Conservation (phyloP, 2,888 invertebrate species). For the Operophtera brumata region DNA sequence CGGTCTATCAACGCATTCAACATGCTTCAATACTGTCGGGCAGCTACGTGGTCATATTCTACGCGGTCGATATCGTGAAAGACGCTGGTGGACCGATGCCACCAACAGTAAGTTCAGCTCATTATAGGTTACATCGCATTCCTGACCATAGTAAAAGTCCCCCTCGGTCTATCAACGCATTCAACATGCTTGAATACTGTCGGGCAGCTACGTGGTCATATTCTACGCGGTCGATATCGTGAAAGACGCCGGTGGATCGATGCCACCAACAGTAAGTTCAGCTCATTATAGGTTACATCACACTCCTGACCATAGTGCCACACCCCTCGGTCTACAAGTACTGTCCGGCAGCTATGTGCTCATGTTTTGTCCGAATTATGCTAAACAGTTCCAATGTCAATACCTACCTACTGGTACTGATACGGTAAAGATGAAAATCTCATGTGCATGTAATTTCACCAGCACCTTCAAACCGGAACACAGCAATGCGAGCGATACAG, state of each 20-base stretch:
- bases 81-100: constrained; percentile 76
- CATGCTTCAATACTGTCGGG: constrained; percentile 49
- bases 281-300: too few species aligned
- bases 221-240: constrained; percentile 90
- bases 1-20: neutral
- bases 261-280: constrained; percentile 59
- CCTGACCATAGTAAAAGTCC: constrained; percentile 63
- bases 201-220: constrained; percentile 80
- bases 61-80: constrained; percentile 86
- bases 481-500: too few species aligned
- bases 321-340: constrained; percentile 56
- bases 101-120: constrained; percentile 55
- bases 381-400: too few species aligned
- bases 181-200: constrained; percentile 36
- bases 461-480: too few species aligned
- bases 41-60: constrained; percentile 84
- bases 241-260: constrained; percentile 76
- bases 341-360: constrained; percentile 75
- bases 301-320: constrained; percentile 56
- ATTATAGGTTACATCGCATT: too few species aligned
- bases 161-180: constrained; percentile 49
- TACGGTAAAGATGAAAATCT: too few species aligned
- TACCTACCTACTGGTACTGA: too few species aligned
- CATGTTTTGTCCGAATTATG: too few species aligned
- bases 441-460: too few species aligned